phyloP scores from a whole-genome alignment of 2,888 invertebrate genomes.

The Noctua comes region DNA sequence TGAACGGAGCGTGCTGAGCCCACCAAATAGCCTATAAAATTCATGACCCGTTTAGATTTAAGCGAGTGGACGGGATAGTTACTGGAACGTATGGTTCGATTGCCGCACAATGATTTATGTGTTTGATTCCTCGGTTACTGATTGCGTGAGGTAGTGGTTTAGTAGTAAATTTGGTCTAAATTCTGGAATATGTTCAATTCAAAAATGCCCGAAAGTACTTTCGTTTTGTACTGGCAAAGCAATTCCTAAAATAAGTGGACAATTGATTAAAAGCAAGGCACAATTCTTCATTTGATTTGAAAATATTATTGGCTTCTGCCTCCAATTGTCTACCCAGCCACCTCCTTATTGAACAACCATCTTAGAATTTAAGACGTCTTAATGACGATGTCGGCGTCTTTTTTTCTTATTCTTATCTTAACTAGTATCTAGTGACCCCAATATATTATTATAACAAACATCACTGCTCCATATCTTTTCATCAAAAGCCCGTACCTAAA shows the following conservation, averaged over 20 bases:
- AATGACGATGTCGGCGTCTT: too few species aligned
- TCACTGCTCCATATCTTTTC: neutral
- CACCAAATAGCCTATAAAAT: slow-evolving; percentile 79
- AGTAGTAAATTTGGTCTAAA: neutral
- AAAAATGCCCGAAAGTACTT: neutral
- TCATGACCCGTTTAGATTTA: slow-evolving; percentile 65
- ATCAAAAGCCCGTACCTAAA: neutral
- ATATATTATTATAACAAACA: neutral
- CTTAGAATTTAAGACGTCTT: neutral
- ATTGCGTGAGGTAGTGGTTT: slow-evolving; percentile 1
- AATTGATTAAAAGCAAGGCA: neutral
- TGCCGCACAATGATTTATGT: slow-evolving; percentile 25
- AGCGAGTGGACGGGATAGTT: slow-evolving; percentile 52
- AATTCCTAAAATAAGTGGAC: neutral
- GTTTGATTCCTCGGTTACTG: slow-evolving; percentile 34
- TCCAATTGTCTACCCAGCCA: neutral
- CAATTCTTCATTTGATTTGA: neutral
- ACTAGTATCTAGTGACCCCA: too few species aligned
- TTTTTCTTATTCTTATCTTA: too few species aligned
- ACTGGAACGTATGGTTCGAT: slow-evolving; percentile 44
- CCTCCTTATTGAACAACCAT: neutral
- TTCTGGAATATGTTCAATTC: neutral
- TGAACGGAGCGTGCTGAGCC: slow-evolving; percentile 74
- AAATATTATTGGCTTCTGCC: neutral
- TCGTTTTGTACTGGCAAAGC: neutral